A percentile compares a stretch with the other conserved stretches of the same genome.
Evolutionary conservation across 1,140 invertebrate genomes (phyloP).

Genomic region (Maconellicoccus hirsutus): DNA sequence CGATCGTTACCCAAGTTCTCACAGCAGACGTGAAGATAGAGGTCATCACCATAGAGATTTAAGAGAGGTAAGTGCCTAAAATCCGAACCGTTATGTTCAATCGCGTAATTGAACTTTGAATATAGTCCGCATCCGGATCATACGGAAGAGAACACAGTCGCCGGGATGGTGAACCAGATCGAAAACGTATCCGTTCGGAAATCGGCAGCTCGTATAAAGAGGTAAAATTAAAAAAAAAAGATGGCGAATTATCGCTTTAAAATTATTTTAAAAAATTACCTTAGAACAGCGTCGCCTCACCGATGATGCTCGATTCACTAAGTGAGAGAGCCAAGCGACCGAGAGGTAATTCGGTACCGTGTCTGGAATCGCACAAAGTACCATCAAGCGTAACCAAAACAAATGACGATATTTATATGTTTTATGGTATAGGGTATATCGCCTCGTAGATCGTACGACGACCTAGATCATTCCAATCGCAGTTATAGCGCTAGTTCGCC

Average conservation of each 20-base stretch:
- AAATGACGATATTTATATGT: background rate
- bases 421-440: background rate
- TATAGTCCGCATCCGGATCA: background rate
- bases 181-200: background rate
- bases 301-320: background rate
- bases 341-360: background rate
- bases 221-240: background rate
- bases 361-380: background rate
- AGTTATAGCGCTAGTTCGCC: background rate
- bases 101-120: background rate
- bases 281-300: background rate
- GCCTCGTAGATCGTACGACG: slow-evolving; percentile 15
- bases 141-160: background rate
- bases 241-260: no score
- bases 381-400: background rate
- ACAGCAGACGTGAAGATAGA: background rate
- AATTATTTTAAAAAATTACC: background rate
- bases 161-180: background rate
- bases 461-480: background rate
- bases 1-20: background rate
- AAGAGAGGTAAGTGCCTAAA: background rate
- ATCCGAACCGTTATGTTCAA: background rate
- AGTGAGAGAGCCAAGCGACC: background rate
- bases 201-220: background rate
- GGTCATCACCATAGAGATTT: background rate